These are phyloP conservation scores for rat (Rattus norvegicus) DNA, from an alignment of 2,113 vertebrate genomes.

Conservation along the genomic window GRCr8 NC_086023.1:149398001-149398500, in stretches of 20 bases:
- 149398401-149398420: constrained; percentile 63
- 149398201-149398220: not conserved
- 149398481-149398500: constrained; percentile 46
- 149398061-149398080: not conserved
- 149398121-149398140: not conserved
- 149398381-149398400: constrained; percentile 79
- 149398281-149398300: constrained; percentile 45
- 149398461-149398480: not conserved
- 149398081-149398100: not conserved
- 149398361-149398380: constrained; percentile 75
- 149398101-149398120: not conserved
- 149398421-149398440: constrained; percentile 71
- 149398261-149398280: constrained; percentile 56
- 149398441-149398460: constrained; percentile 55
- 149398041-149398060: not conserved
- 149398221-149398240: not conserved
- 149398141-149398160: not conserved
- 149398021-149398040: not conserved
- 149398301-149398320: constrained; percentile 64
- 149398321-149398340: constrained; percentile 73
- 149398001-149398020: not conserved
- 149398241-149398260: constrained; percentile 49
- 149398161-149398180: constrained; percentile 10
- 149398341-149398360: constrained; percentile 82
- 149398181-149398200: not conserved